These are phyloP conservation scores for Xestia c-nigrum DNA, from an alignment of 2,888 invertebrate species.

Conservation along the genomic window DNA sequence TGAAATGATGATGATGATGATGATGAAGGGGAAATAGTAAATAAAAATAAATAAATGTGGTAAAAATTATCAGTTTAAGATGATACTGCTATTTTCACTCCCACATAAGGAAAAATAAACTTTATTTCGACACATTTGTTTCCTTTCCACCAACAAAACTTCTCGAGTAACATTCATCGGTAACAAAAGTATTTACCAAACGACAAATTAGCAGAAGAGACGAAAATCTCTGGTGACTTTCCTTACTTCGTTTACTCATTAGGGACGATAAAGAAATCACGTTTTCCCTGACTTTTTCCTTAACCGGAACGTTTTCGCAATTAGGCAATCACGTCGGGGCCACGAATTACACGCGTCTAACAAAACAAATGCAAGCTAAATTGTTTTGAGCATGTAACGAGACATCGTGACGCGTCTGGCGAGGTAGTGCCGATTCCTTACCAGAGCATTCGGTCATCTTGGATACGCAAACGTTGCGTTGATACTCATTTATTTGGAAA, in stretches of 20 bases:
- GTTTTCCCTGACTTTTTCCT: constrained; percentile 29
- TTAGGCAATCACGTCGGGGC: background rate
- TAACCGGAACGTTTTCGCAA: constrained; percentile 1
- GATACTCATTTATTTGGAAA: background rate
- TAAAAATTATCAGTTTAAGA: too few species aligned
- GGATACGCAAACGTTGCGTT: background rate
- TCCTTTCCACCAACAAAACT: constrained; percentile 6
- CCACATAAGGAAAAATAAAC: background rate
- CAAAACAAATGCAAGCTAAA: background rate
- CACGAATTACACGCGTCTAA: background rate
- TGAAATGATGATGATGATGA: too few species aligned
- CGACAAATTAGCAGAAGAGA: constrained; percentile 19
- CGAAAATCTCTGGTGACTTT: constrained; percentile 24
- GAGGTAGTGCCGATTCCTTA: background rate
- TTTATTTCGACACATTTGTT: background rate
- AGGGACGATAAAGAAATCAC: constrained; percentile 44
- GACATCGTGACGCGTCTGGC: too few species aligned
- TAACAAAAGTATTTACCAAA: constrained; percentile 13
- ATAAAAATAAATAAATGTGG: background rate
- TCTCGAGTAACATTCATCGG: background rate
- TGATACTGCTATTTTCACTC: too few species aligned
- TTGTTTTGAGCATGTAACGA: background rate
- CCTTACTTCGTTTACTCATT: constrained; percentile 42
- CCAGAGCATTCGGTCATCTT: background rate
- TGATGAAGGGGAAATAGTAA: background rate